Percentiles rank a stretch among this genome's conserved stretches.
Evolutionary conservation across 2,797 vertebrate genomes (phyloP).

Genomic region (Takifugu ocellatus): DNA sequence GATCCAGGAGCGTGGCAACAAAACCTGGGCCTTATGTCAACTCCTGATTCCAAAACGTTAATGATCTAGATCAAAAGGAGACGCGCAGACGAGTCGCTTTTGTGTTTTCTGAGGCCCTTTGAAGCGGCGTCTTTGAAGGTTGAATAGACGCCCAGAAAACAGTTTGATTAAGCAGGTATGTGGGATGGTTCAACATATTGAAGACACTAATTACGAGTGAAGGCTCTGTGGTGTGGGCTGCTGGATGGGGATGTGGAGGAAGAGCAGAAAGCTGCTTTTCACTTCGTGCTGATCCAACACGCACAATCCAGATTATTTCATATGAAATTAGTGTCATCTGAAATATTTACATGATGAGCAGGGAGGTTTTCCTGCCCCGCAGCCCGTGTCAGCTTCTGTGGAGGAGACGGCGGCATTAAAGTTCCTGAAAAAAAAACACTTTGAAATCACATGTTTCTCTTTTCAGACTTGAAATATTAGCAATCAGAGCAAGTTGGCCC

Average conservation of each 20-base stretch:
- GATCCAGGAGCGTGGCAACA: constrained; percentile 71
- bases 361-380: constrained; percentile 25
- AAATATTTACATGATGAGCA: constrained; percentile 31
- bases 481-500: background rate
- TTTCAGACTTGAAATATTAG: constrained; percentile 5
- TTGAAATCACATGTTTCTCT: constrained; percentile 13
- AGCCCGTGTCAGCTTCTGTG: constrained; percentile 19
- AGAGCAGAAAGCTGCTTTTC: constrained; percentile 40
- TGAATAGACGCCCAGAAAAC: constrained; percentile 62
- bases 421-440: background rate
- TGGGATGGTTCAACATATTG: constrained; percentile 65
- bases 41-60: constrained; percentile 75
- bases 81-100: constrained; percentile 67
- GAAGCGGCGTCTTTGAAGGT: constrained; percentile 61
- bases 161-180: constrained; percentile 73
- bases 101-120: constrained; percentile 52
- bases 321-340: constrained; percentile 43
- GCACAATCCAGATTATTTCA: constrained; percentile 54
- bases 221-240: constrained; percentile 46
- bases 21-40: constrained; percentile 74
- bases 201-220: constrained; percentile 68
- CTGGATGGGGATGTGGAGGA: constrained; percentile 61
- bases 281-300: constrained; percentile 40
- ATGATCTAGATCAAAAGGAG: constrained; percentile 77
- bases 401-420: constrained; percentile 14